These are phyloP conservation scores for Alligator mississippiensis DNA, from an alignment of 2,113 vertebrate genomes.

Conservation along the genomic window DNA sequence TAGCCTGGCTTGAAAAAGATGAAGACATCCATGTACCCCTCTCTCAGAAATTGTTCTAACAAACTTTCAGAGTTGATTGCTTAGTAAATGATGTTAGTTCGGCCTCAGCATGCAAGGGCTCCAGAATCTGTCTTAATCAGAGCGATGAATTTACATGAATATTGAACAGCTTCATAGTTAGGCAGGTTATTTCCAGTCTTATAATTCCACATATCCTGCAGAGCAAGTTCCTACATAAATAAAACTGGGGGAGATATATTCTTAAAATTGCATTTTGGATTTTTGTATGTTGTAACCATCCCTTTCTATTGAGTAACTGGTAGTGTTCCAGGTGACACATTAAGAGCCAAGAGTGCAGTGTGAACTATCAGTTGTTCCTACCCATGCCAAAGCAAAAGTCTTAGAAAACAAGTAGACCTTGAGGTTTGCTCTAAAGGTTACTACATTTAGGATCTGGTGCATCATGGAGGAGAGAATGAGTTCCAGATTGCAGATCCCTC, in stretches of 20 bases:
- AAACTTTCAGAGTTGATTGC: background rate
- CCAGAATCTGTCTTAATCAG: background rate
- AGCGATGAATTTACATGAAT: background rate
- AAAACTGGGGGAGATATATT: background rate
- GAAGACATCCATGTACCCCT: background rate
- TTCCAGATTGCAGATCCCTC: background rate
- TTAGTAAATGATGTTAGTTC: slow-evolving; percentile 29
- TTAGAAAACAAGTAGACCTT: background rate
- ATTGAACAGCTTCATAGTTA: background rate
- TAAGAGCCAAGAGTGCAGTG: background rate
- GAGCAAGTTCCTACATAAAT: background rate
- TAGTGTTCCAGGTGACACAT: background rate
- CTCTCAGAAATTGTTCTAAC: background rate
- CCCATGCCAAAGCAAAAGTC: background rate
- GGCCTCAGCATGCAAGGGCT: background rate
- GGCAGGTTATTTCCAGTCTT: background rate
- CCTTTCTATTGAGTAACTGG: background rate
- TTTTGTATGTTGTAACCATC: background rate
- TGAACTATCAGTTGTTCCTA: background rate
- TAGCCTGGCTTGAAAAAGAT: slow-evolving; percentile 18
- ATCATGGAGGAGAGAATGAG: background rate
- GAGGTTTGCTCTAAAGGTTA: background rate
- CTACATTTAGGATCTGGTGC: background rate
- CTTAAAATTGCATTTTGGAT: background rate
- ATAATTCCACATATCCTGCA: background rate